These are phyloP conservation scores for Panurus biarmicus DNA, from an alignment of 2,113 vertebrate genomes.

Conservation along the genomic window DNA sequence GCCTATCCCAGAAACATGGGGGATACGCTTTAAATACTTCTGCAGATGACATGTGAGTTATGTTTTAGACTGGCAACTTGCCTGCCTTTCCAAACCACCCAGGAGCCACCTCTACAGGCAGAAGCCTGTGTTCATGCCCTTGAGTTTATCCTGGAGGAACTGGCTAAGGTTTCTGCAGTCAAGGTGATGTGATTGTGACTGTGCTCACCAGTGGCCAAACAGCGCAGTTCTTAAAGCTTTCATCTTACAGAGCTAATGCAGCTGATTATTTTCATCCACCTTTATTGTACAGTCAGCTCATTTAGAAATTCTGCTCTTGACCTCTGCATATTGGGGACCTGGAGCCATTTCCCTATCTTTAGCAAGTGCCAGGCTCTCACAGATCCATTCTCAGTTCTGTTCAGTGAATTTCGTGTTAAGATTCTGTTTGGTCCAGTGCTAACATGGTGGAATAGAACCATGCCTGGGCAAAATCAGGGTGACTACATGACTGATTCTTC, in stretches of 20 bases:
- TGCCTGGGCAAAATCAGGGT: neutral
- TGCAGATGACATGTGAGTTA: neutral
- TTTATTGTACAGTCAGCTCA: neutral
- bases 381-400: neutral
- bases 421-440: neutral
- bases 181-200: neutral
- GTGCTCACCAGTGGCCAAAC: neutral
- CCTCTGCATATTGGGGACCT: neutral
- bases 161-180: neutral
- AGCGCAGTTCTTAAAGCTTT: neutral
- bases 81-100: neutral
- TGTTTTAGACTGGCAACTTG: neutral
- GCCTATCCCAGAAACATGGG: neutral
- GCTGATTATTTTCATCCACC: rapidly evolving
- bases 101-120: neutral
- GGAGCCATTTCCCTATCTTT: neutral
- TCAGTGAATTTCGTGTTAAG: neutral
- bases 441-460: neutral
- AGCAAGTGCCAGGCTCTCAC: neutral
- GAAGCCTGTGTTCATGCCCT: neutral
- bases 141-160: neutral
- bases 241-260: neutral
- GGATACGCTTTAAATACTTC: neutral
- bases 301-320: neutral
- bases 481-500: neutral